phyloP scores from a whole-genome alignment of 2,888 invertebrate species.

The Tubulanus polymorphus region DNA sequence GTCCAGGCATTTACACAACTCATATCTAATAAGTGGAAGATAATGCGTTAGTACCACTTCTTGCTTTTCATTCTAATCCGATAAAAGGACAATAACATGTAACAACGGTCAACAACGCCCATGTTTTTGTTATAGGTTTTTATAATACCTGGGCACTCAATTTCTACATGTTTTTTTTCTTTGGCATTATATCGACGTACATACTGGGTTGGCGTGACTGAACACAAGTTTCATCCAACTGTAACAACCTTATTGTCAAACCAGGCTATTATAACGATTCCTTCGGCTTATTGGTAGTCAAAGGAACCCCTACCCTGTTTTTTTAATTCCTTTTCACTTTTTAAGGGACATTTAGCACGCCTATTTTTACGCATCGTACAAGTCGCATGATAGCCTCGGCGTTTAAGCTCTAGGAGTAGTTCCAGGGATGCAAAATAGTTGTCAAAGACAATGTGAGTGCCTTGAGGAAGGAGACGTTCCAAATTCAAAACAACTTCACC shows the following conservation, averaged over 20 bases:
- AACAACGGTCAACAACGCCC: not conserved
- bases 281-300: not conserved
- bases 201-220: not conserved
- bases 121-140: not conserved
- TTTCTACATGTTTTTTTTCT: not conserved
- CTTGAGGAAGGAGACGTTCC: not conserved
- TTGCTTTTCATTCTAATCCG: constrained; percentile 7
- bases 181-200: not conserved
- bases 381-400: constrained; percentile 6
- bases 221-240: not conserved
- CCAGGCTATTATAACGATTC: not conserved
- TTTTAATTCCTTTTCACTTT: not conserved
- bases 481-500: constrained; percentile 9
- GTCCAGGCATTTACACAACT: constrained; percentile 10
- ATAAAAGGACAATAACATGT: constrained; percentile 5
- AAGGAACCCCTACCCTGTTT: not conserved
- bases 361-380: constrained; percentile 12
- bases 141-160: not conserved
- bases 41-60: constrained; percentile 11
- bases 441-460: constrained; percentile 9
- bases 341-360: not conserved
- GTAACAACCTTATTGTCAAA: constrained; percentile 4
- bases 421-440: constrained; percentile 12
- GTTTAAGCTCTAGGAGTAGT: constrained; percentile 3
- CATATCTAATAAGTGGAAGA: constrained; percentile 13